Evolutionary conservation across 2,113 vertebrate genomes (phyloP).

Genomic region (Cichladusa arquata): DNA sequence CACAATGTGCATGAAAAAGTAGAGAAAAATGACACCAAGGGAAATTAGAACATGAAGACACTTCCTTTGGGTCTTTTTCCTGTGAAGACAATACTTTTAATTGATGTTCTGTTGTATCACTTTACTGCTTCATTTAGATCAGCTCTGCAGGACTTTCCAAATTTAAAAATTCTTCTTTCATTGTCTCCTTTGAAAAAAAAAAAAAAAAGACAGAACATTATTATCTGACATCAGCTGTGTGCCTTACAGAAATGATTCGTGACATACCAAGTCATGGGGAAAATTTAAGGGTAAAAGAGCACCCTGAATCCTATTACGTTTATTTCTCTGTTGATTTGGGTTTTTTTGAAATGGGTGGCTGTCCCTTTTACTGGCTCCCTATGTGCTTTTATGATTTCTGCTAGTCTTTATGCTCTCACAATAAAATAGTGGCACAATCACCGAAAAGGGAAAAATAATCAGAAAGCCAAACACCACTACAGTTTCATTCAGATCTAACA

Average conservation of each 20-base stretch:
- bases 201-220: background rate
- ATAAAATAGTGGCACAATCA: background rate
- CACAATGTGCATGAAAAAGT: background rate
- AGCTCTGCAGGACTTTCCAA: background rate
- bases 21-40: background rate
- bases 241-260: background rate
- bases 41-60: background rate
- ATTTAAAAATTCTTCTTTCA: background rate
- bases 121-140: background rate
- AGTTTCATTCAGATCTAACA: background rate
- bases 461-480: background rate
- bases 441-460: background rate
- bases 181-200: background rate
- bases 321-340: background rate
- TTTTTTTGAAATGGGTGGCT: fast-evolving
- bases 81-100: background rate
- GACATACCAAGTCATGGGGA: background rate
- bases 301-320: background rate
- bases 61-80: background rate
- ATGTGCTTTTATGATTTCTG: background rate
- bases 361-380: background rate
- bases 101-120: background rate
- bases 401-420: background rate
- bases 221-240: background rate
- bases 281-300: background rate